These are phyloP conservation scores for Pristionchus entomophagus DNA, from an alignment of 2,888 invertebrate genomes.

Conservation along the genomic window DNA sequence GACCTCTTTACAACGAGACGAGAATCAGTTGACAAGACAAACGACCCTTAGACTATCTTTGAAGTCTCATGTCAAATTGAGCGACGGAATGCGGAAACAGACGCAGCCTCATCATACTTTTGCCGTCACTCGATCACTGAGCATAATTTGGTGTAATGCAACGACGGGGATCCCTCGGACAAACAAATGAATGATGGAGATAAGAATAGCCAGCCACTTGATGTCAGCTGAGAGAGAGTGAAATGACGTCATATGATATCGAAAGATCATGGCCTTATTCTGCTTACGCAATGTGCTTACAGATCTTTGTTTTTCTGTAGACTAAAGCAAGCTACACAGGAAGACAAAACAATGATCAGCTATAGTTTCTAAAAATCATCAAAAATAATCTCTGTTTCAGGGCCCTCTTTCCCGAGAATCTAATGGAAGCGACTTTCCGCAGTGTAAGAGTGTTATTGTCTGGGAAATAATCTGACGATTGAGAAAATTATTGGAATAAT, in stretches of 20 bases:
- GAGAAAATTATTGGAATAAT: neutral
- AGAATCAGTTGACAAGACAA: slow-evolving; percentile 1
- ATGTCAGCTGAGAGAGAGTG: neutral
- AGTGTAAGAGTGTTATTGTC: slow-evolving; percentile 43
- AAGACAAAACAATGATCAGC: too few relatives aligned
- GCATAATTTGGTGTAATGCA: neutral
- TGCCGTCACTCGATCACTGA: slow-evolving; percentile 12
- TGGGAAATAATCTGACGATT: neutral
- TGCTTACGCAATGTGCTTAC: too few relatives aligned
- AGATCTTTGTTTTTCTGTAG: too few relatives aligned
- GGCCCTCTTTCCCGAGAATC: slow-evolving; percentile 85
- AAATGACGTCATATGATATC: neutral
- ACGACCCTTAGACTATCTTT: neutral
- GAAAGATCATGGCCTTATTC: too few relatives aligned
- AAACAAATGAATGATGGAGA: slow-evolving; percentile 20
- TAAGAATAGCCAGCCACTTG: slow-evolving; percentile 34
- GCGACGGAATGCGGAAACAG: neutral
- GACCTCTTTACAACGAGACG: neutral
- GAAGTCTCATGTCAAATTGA: neutral
- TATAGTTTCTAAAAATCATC: too few relatives aligned
- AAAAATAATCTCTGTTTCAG: slow-evolving; percentile 82
- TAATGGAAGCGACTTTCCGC: slow-evolving; percentile 78
- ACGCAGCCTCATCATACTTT: neutral
- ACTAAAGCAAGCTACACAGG: too few relatives aligned
- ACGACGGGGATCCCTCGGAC: neutral